phyloP scores from a whole-genome alignment of 2,113 vertebrate genomes.

The Orthonyx spaldingii region DNA sequence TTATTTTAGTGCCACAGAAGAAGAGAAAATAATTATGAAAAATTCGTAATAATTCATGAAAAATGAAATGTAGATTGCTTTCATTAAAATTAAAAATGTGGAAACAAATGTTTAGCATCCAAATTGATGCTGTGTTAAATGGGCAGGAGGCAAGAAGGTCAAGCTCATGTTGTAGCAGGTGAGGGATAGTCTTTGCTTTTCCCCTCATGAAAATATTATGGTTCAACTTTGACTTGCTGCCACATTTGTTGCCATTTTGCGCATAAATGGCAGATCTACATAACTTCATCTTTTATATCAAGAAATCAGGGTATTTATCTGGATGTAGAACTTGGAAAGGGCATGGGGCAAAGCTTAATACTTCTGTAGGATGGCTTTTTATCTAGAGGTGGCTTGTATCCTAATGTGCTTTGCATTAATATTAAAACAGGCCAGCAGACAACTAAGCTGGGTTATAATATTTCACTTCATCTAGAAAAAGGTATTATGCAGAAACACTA shows the following conservation, averaged over 20 bases:
- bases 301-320: background rate
- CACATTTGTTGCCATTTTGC: background rate
- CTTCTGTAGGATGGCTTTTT: background rate
- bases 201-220: background rate
- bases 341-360: background rate
- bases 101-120: background rate
- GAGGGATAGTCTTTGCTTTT: background rate
- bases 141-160: background rate
- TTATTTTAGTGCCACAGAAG: background rate
- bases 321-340: background rate
- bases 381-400: background rate
- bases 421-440: background rate
- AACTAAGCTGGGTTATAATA: background rate
- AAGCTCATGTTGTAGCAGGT: background rate
- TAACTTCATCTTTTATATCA: background rate
- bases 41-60: too few relatives aligned
- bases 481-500: background rate
- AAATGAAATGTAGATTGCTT: background rate
- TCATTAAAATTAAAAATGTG: background rate
- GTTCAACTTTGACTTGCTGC: background rate
- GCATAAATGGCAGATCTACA: background rate
- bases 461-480: background rate
- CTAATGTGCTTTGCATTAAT: background rate
- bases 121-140: background rate
- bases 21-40: background rate